Percentiles rank a stretch among this genome's conserved stretches.
These are phyloP conservation scores for Drosophila sp. DNA, from an alignment of 1,140 invertebrate genomes.

Conservation along the genomic window DNA sequence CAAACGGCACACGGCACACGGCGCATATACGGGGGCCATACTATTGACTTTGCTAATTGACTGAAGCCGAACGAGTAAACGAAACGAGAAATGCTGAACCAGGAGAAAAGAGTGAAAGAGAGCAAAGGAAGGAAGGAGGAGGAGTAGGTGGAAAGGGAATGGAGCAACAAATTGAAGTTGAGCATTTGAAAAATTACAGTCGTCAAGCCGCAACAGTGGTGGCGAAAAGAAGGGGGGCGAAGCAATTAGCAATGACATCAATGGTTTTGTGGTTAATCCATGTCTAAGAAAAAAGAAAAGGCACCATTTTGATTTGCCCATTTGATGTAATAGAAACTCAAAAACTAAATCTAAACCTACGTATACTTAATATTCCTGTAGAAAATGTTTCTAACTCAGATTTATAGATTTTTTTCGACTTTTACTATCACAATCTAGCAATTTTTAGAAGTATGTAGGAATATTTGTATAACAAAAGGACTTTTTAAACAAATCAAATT, in stretches of 20 bases:
- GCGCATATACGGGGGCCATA: neutral
- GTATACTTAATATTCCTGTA: too few relatives aligned
- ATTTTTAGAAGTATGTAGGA: too few relatives aligned
- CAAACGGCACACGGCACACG: slow-evolving; percentile 29
- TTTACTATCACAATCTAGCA: too few relatives aligned
- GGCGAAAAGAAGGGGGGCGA: neutral
- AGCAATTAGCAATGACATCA: neutral
- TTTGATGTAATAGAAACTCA: too few relatives aligned
- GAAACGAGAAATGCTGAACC: neutral
- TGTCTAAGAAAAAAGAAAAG: too few relatives aligned
- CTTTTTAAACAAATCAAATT: too few relatives aligned
- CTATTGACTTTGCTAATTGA: slow-evolving; percentile 81
- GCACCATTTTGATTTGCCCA: too few relatives aligned
- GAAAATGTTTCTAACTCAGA: too few relatives aligned
- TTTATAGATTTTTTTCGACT: too few relatives aligned
- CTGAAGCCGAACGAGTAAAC: slow-evolving; percentile 30
- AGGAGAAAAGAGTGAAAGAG: slow-evolving; percentile 3
- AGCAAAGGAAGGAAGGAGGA: slow-evolving; percentile 10
- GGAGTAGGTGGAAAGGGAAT: neutral
- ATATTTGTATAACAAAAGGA: too few relatives aligned
- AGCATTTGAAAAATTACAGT: slow-evolving; percentile 5
- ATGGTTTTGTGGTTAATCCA: too few relatives aligned
- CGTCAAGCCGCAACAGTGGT: neutral
- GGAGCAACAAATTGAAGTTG: slow-evolving; percentile 23
- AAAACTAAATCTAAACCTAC: too few relatives aligned